A percentile compares a stretch with the other conserved stretches of the same genome.
Conservation (phyloP, 2,113 vertebrate species). For the Cinclus mexicanus region DNA sequence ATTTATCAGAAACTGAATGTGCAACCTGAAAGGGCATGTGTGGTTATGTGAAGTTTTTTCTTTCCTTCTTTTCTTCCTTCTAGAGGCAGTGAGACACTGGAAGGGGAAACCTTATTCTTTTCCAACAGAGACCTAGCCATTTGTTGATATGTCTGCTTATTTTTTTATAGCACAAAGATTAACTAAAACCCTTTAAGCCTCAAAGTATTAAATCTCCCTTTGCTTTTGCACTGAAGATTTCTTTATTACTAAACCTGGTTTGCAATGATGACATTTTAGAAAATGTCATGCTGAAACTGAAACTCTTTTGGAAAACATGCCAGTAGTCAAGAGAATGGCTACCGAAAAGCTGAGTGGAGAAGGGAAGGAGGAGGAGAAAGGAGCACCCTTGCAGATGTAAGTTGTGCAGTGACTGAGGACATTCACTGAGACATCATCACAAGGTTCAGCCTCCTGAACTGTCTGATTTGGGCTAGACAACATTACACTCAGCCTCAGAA, state of each 20-base stretch:
- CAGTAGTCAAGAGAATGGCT: neutral
- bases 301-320: neutral
- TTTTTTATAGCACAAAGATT: neutral
- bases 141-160: rapidly evolving
- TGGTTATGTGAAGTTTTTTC: neutral
- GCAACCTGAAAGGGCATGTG: neutral
- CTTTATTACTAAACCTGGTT: neutral
- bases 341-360: neutral
- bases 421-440: neutral
- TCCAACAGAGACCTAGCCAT: neutral
- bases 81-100: neutral
- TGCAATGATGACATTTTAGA: neutral
- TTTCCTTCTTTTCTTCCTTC: neutral
- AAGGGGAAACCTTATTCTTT: neutral
- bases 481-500: neutral
- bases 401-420: neutral
- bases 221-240: neutral
- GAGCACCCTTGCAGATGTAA: rapidly evolving
- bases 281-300: neutral
- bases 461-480: neutral
- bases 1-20: neutral
- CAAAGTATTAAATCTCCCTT: neutral
- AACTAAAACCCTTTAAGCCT: neutral
- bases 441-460: neutral
- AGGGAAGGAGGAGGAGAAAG: neutral